These are phyloP conservation scores for Drosophila falleni DNA, from an alignment of 2,888 invertebrate genomes.

Conservation along the genomic window DNA sequence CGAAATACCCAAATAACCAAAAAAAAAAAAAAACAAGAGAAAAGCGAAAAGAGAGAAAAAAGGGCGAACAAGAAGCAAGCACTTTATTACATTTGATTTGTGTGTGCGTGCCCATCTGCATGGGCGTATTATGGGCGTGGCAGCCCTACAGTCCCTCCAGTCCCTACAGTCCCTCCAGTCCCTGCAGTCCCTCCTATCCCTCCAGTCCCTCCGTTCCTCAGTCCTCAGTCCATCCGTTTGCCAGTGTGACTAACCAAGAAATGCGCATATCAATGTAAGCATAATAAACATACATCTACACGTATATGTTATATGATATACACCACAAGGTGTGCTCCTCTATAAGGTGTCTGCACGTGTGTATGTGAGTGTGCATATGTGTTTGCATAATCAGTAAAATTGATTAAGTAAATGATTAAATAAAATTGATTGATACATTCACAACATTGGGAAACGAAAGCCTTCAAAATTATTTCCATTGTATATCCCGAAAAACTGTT, in stretches of 20 bases:
- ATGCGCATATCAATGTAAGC: constrained; percentile 41
- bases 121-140: constrained; percentile 52
- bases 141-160: too few species aligned
- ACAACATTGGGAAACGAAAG: neutral
- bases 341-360: constrained; percentile 21
- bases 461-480: neutral
- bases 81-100: constrained; percentile 59
- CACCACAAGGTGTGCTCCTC: constrained; percentile 4
- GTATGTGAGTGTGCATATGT: constrained; percentile 23
- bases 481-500: neutral
- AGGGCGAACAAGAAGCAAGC: constrained; percentile 28
- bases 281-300: constrained; percentile 16
- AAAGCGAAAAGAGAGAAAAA: neutral
- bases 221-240: neutral
- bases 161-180: neutral
- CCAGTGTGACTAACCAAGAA: constrained; percentile 18
- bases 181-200: neutral
- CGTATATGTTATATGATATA: constrained; percentile 22
- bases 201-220: neutral
- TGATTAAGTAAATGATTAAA: constrained; percentile 75
- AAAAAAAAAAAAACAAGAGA: neutral
- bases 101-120: constrained; percentile 36
- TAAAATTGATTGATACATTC: constrained; percentile 57
- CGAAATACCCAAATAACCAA: constrained; percentile 11
- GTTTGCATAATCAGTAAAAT: constrained; percentile 70